Evolutionary conservation across 2,797 vertebrate species (phyloP), one percentile per base, ranked within the genome.

Genomic region (Ctenopoma multispine): DNA sequence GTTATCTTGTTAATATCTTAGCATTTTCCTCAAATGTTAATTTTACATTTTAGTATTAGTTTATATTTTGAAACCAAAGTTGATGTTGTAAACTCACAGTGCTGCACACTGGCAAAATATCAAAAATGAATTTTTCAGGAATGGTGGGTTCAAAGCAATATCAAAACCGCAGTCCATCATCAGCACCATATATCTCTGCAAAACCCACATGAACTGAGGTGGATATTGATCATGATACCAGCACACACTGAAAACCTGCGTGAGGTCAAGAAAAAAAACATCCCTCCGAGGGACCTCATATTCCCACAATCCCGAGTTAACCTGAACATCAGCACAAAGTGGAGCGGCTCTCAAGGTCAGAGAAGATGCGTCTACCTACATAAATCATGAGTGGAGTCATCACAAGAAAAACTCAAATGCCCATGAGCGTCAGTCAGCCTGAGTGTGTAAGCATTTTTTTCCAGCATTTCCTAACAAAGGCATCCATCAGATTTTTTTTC

Each of bases 351-450:
- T 91, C 91, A 94, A 94, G 93, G 93, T 95, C 92, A 93, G 86
- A 90, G 82, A 90, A 93, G 91, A 90, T 48, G 73, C 78, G 85
- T 89, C 76, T 75, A 83, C 90, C 87, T 91, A 92, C 93, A 94
- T 94, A 93, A 93, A 94, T 94, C 91, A 93, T 93, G 91, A 92
- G 88, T 85, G 60, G 85, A 90, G 87, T 90, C 92, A 90, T 93
- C 88, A 83, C 75, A 85, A 81, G 83, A 91, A 86, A 88, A 90
- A 82, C 82, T 86, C 78, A 12, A 86, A 88, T 87, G 84, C 83
- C 81, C 86, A 88, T 81, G 83, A 87, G 87, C 89, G 57, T 92
- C 93, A 90, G 80, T 87, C 82, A 70, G 77, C 80, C 74, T 76
- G 80, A 65, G 71, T 74, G 85, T 85, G 86, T 87, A 88, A 91